Percentiles rank a stretch among this genome's conserved stretches.
These are phyloP conservation scores for Micrasema longulum DNA, from an alignment of 1,140 invertebrate genomes.

Conservation along the genomic window DNA sequence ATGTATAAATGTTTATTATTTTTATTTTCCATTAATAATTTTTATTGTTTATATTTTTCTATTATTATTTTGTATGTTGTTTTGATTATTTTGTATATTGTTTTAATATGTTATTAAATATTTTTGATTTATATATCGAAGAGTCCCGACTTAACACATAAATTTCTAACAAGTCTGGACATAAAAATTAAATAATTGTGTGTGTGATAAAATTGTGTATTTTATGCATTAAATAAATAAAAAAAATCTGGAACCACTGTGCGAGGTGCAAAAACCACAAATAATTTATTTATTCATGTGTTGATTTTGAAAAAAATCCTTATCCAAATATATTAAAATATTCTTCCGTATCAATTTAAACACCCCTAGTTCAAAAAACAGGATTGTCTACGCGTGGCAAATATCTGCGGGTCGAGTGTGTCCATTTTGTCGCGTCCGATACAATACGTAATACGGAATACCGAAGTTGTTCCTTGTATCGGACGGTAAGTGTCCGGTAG, in stretches of 20 bases:
- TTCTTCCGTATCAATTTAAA: background rate
- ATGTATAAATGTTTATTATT: background rate
- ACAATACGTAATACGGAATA: background rate
- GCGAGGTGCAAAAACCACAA: background rate
- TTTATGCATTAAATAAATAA: too few species aligned
- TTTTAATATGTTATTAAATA: too few species aligned
- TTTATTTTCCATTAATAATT: background rate
- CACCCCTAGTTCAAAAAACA: constrained; percentile 14
- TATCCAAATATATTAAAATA: background rate
- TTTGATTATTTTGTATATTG: too few species aligned
- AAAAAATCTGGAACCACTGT: background rate
- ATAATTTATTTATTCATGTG: too few species aligned
- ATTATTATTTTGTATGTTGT: too few species aligned
- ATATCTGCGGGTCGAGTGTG: constrained; percentile 42
- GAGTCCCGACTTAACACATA: too few species aligned
- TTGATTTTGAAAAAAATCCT: background rate
- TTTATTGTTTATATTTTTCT: too few species aligned
- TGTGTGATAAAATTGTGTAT: too few species aligned
- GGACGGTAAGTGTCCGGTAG: background rate
- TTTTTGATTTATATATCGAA: too few species aligned
- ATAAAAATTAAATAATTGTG: background rate
- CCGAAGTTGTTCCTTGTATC: background rate
- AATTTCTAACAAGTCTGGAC: too few species aligned
- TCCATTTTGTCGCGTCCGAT: constrained; percentile 3
- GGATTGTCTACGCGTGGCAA: constrained; percentile 27